phyloP scores from a whole-genome alignment of 2,797 vertebrate species.

The Pipistrellus kuhlii region DNA sequence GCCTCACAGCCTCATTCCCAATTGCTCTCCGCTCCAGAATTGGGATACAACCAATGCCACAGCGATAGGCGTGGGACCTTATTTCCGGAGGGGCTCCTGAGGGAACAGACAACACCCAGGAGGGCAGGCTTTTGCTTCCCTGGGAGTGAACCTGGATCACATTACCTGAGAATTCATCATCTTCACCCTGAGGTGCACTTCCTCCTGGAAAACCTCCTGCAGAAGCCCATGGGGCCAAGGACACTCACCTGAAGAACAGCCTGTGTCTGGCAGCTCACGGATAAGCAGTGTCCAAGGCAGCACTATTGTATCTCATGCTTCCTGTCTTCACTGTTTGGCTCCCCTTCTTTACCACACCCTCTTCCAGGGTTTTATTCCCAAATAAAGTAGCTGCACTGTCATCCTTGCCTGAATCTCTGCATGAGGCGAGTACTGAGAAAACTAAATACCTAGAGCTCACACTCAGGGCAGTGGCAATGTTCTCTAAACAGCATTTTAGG shows the following conservation, averaged over 20 bases:
- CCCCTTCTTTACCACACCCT: neutral
- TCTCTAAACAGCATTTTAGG: neutral
- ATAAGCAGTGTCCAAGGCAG: neutral
- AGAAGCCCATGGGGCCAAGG: neutral
- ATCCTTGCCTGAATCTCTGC: neutral
- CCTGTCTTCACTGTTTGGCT: neutral
- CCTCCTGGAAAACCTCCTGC: neutral
- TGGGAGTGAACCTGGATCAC: neutral
- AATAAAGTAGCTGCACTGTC: neutral
- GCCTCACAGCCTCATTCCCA: neutral
- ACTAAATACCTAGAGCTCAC: neutral
- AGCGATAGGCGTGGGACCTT: neutral
- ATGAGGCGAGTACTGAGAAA: neutral
- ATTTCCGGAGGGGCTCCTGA: neutral
- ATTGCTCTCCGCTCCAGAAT: neutral
- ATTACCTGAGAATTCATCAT: neutral
- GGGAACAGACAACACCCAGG: neutral
- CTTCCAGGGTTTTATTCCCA: neutral
- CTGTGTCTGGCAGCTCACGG: rapidly evolving
- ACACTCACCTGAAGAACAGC: neutral
- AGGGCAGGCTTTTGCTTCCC: neutral
- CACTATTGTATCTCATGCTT: rapidly evolving
- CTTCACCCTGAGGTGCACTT: neutral
- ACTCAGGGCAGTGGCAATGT: neutral
- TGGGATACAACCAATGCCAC: neutral